These are phyloP conservation scores for Odiellus spinosus DNA, from an alignment of 2,888 invertebrate genomes.

Conservation along the genomic window DNA sequence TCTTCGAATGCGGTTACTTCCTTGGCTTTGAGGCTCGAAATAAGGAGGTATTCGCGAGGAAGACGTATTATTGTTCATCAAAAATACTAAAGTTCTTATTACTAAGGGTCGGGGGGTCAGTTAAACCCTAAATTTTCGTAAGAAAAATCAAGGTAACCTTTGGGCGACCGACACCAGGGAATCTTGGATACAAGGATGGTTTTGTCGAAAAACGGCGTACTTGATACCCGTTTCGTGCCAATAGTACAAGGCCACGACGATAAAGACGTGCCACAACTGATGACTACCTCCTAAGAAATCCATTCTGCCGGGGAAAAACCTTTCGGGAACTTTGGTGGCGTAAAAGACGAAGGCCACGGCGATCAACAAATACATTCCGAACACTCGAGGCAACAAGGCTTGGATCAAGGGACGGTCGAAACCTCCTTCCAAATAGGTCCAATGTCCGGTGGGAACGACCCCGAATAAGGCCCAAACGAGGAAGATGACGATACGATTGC, in stretches of 20 bases:
- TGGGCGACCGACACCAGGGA: too few relatives aligned
- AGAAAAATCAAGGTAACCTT: too few relatives aligned
- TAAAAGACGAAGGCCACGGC: conserved; percentile 91
- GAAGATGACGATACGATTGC: conserved; percentile 65
- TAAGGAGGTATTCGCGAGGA: too few relatives aligned
- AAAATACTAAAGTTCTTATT: too few relatives aligned
- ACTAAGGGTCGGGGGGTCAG: too few relatives aligned
- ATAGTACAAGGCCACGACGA: conserved; percentile 56
- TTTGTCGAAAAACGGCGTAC: background rate
- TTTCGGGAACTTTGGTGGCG: conserved; percentile 85
- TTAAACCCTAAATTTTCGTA: too few relatives aligned
- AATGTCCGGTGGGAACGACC: conserved; percentile 62
- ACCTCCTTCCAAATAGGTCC: conserved; percentile 40
- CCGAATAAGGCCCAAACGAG: conserved; percentile 92
- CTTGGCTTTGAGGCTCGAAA: too few relatives aligned
- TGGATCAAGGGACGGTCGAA: conserved; percentile 62
- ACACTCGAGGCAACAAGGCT: conserved; percentile 79
- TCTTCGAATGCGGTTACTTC: too few relatives aligned
- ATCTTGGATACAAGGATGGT: too few relatives aligned
- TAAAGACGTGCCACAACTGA: conserved; percentile 95
- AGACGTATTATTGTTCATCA: too few relatives aligned
- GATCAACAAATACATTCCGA: conserved; percentile 84
- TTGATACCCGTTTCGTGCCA: background rate
- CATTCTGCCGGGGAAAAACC: conserved; percentile 89
- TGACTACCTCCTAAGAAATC: conserved; percentile 99